Conservation (phyloP, 2,113 vertebrate species). For the Ranitomeya variabilis region DNA sequence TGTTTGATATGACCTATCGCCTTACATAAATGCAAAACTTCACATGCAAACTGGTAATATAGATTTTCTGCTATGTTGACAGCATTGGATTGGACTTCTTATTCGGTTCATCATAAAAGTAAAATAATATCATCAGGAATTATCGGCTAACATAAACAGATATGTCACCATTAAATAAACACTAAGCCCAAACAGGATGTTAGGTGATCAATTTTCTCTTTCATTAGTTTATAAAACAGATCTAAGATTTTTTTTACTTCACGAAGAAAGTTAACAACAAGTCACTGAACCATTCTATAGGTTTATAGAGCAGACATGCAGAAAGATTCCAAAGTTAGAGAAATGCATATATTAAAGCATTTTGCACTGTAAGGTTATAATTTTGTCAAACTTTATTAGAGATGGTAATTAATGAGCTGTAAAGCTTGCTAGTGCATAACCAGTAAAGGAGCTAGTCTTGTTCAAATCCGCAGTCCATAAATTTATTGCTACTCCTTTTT, state of each 20-base stretch:
- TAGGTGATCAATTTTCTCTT: conserved; percentile 33
- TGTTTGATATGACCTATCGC: neutral
- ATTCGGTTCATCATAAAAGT: neutral
- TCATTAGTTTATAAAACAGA: conserved; percentile 43
- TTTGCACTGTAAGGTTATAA: conserved; percentile 85
- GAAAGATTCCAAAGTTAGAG: conserved; percentile 75
- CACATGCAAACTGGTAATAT: neutral
- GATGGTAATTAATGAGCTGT: conserved; percentile 86
- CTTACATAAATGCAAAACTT: neutral
- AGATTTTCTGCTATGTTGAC: neutral
- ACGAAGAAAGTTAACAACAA: conserved; percentile 63
- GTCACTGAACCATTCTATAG: conserved; percentile 70
- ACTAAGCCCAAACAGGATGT: conserved; percentile 4
- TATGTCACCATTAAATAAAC: conserved; percentile 7
- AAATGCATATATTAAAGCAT: conserved; percentile 84
- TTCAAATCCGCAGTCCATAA: conserved; percentile 76
- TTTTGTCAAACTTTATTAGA: conserved; percentile 88
- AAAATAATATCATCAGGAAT: neutral
- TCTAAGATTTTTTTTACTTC: conserved; percentile 49
- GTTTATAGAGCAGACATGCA: conserved; percentile 79
- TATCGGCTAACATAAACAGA: neutral
- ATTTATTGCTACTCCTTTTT: conserved; percentile 76
- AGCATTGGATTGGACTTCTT: neutral
- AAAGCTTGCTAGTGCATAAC: conserved; percentile 83
- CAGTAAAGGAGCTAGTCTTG: conserved; percentile 76